phyloP scores from a whole-genome alignment of 2,888 invertebrate genomes.

The Acheta domesticus region DNA sequence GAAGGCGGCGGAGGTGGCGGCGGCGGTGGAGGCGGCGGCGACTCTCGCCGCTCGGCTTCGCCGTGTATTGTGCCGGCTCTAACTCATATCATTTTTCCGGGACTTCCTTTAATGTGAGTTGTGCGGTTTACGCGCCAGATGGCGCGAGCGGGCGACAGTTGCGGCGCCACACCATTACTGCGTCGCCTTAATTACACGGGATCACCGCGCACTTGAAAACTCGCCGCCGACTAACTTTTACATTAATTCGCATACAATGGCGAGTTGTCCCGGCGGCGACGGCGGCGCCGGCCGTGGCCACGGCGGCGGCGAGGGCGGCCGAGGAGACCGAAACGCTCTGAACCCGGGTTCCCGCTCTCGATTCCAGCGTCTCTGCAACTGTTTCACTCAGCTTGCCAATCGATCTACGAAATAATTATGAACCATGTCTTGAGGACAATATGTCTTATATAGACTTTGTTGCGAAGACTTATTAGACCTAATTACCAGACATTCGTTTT shows the following conservation, averaged over 20 bases:
- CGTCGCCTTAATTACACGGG: slow-evolving; percentile 18
- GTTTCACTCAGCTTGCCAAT: too few relatives aligned
- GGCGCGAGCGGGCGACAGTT: slow-evolving; percentile 23
- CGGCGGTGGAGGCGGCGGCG: neutral
- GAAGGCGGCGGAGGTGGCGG: neutral
- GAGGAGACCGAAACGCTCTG: too few relatives aligned
- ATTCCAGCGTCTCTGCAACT: too few relatives aligned
- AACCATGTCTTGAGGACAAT: too few relatives aligned
- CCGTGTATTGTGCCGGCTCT: slow-evolving; percentile 19
- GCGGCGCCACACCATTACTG: slow-evolving; percentile 18
- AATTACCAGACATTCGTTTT: too few relatives aligned
- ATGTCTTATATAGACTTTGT: too few relatives aligned
- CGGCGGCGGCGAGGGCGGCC: too few relatives aligned
- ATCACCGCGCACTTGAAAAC: slow-evolving; percentile 18
- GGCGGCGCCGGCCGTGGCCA: neutral
- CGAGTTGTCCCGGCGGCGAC: neutral
- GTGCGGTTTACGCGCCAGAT: slow-evolving; percentile 32
- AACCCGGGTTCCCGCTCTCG: too few relatives aligned
- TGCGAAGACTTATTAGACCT: too few relatives aligned
- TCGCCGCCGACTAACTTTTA: slow-evolving; percentile 1
- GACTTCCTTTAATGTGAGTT: slow-evolving; percentile 32
- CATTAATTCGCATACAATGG: slow-evolving; percentile 18
- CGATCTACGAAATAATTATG: too few relatives aligned
- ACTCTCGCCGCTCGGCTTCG: slow-evolving; percentile 5
- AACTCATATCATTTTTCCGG: slow-evolving; percentile 23